Conservation (phyloP, 2,797 vertebrate species). For the Sebastes steindachneri region DNA sequence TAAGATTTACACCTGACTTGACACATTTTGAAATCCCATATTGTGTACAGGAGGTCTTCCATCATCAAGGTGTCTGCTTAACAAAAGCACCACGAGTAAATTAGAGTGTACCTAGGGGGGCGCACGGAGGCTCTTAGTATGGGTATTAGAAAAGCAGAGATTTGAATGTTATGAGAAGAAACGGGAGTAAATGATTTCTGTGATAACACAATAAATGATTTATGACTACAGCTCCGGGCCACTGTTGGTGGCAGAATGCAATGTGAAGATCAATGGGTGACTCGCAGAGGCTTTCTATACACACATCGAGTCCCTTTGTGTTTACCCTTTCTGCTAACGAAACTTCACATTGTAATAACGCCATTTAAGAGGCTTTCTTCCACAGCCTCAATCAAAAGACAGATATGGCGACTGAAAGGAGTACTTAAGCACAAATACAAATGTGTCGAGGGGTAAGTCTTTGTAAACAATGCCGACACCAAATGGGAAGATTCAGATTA, state of each 20-base stretch:
- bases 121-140: constrained; percentile 52
- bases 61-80: constrained; percentile 81
- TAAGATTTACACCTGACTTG: constrained; percentile 80
- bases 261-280: constrained; percentile 66
- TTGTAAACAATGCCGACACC: constrained; percentile 76
- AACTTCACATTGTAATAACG: constrained; percentile 48
- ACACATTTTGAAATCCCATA: constrained; percentile 80
- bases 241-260: constrained; percentile 63
- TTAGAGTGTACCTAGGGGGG: constrained; percentile 68
- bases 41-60: constrained; percentile 78
- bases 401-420: constrained; percentile 33
- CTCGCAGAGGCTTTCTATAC: constrained; percentile 52
- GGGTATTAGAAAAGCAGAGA: constrained; percentile 71
- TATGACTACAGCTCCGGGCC: constrained; percentile 68
- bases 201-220: constrained; percentile 81
- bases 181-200: constrained; percentile 74
- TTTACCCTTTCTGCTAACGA: constrained; percentile 38
- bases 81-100: constrained; percentile 74
- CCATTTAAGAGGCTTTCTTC: constrained; percentile 42
- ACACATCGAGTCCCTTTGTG: constrained; percentile 56
- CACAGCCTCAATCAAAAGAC: constrained; percentile 16
- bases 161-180: constrained; percentile 77
- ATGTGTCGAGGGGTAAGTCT: constrained; percentile 65
- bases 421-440: constrained; percentile 60
- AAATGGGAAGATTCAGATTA: constrained; percentile 74